A percentile compares a stretch with the other conserved stretches of the same genome.
phyloP scores from a whole-genome alignment of 2,113 vertebrate genomes.

The Rhodinocichla rosea region DNA sequence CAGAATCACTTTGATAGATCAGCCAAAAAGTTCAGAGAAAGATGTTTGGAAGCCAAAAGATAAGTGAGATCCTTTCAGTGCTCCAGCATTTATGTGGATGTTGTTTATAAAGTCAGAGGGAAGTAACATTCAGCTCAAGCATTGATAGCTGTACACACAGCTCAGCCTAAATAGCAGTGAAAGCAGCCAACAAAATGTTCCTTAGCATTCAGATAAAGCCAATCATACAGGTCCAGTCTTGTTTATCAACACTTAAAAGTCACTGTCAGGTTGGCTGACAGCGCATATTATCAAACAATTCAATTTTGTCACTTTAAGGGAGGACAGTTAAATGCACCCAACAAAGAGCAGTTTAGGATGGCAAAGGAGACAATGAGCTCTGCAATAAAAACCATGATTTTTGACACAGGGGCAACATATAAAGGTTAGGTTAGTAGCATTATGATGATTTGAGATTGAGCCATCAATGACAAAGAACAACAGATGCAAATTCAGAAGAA shows the following conservation, averaged over 20 bases:
- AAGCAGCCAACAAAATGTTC: conserved; percentile 17
- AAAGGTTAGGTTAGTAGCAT: not conserved
- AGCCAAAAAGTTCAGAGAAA: conserved; percentile 28
- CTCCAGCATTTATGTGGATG: not conserved
- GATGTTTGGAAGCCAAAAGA: not conserved
- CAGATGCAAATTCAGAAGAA: not conserved
- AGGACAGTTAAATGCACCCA: conserved; percentile 45
- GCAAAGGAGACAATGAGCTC: not conserved
- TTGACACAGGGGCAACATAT: not conserved
- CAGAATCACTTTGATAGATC: conserved; percentile 18
- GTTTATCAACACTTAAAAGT: not conserved
- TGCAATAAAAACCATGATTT: not conserved
- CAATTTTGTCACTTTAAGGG: not conserved
- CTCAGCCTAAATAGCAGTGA: not conserved
- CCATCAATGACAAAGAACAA: not conserved
- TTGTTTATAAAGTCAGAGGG: not conserved
- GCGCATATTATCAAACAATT: not conserved
- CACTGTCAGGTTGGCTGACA: not conserved
- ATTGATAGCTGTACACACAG: not conserved
- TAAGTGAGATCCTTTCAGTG: not conserved
- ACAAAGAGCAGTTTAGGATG: not conserved
- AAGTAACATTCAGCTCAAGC: not conserved
- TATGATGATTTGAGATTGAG: not conserved
- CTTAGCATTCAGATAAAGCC: not conserved
- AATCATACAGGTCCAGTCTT: not conserved